Evolutionary conservation across 2,113 vertebrate species (phyloP), one percentile per base, ranked within the genome.

Genomic region (Phylloscopus trochiloides): DNA sequence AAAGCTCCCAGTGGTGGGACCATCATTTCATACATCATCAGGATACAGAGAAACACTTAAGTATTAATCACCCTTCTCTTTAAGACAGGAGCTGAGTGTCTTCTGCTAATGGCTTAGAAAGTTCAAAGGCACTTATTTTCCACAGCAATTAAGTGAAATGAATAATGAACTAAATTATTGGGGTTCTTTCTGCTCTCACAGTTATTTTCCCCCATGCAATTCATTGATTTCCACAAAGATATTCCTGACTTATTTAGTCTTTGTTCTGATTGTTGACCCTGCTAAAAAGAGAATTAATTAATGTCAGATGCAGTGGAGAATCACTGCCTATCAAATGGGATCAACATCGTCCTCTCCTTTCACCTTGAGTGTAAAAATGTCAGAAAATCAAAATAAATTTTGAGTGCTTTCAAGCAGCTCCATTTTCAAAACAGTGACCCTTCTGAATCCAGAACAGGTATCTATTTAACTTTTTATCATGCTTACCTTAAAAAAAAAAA

Each of bases 101-200:
- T 95, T 92, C 85, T 92, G 71, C 92, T 96, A 96, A 96, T 97
- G 90, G 93, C 85, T 87, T 72, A 78, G 52, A 76, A 94, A 79
- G 62, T 94, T 92, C 87, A 86, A 92, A 96, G 38, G 74, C 91
- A 94, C 84, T 93, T 81, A 83, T 92, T 91, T 94, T 86, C 94
- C 76, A 84, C 51, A 77, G 86, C 91, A 86, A 90, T 97, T 96
- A 96, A 89, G 42, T 84, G 76, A 91, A 95, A 92, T 96, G 61
- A 92, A 86, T 91, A 96, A 92, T 92, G 77, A 90, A 85, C 70
- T 88, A 58, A 57, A 71, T 88, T 96, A 85, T 68, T 68, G 2
- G 93, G 50, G 80, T 92, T 72, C 84, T 91, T 91, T 92, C 70
- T 92, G 14, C 50, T 92, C 42, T 96, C 54, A 58, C 9, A 31